phyloP scores from a whole-genome alignment of 2,888 invertebrate genomes.

The Lobophora halterata region DNA sequence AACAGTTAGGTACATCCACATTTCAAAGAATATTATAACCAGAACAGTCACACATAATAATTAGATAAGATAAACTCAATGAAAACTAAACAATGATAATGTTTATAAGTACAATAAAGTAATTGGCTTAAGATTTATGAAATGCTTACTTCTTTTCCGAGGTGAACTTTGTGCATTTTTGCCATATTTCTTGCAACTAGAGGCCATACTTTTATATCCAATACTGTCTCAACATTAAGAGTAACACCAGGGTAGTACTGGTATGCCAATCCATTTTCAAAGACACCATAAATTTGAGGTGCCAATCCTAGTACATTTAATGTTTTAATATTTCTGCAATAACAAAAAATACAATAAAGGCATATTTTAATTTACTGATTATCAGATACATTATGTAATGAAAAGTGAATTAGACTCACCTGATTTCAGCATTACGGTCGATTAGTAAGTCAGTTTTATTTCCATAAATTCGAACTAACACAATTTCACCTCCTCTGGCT shows the following conservation, averaged over 20 bases:
- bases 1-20: too few species aligned
- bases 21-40: too few species aligned
- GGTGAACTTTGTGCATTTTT: slow-evolving; percentile 85
- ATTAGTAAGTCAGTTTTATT: slow-evolving; percentile 96
- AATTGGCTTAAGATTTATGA: neutral
- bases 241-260: slow-evolving; percentile 92
- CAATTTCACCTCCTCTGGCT: slow-evolving; percentile 83
- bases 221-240: slow-evolving; percentile 84
- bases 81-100: too few species aligned
- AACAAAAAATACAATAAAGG: neutral
- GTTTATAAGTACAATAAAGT: too few species aligned
- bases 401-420: slow-evolving; percentile 58
- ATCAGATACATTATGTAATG: neutral
- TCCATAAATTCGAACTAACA: slow-evolving; percentile 95
- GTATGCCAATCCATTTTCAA: slow-evolving; percentile 96
- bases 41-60: too few species aligned
- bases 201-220: slow-evolving; percentile 83
- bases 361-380: neutral
- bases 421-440: slow-evolving; percentile 91
- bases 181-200: slow-evolving; percentile 92
- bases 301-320: slow-evolving; percentile 87
- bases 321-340: slow-evolving; percentile 63
- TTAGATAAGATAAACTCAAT: too few species aligned
- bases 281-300: slow-evolving; percentile 93
- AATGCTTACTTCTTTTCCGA: slow-evolving; percentile 59